A percentile compares a stretch with the other conserved stretches of the same genome.
These are phyloP conservation scores for Anoplolepis gracilipes DNA, from an alignment of 1,140 invertebrate genomes.

Conservation along the genomic window DNA sequence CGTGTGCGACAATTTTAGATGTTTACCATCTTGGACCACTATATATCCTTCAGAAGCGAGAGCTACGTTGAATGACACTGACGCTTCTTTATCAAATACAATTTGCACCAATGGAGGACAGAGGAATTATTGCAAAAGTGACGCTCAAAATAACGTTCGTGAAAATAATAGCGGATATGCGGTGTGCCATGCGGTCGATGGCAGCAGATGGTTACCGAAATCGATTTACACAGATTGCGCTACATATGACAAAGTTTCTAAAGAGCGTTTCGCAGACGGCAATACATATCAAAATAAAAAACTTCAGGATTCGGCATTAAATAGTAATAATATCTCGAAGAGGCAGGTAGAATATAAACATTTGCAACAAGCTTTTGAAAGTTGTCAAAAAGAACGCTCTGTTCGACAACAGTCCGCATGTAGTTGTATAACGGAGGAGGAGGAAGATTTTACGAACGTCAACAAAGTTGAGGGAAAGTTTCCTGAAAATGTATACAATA, in stretches of 20 bases:
- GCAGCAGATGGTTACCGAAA: constrained; percentile 38
- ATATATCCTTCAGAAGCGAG: constrained; percentile 24
- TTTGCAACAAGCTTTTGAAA: neutral
- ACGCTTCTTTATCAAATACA: constrained; percentile 32
- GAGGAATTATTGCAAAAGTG: neutral
- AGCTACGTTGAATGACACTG: neutral
- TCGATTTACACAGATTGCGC: neutral
- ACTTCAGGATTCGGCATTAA: neutral
- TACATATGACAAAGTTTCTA: neutral
- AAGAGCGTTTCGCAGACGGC: neutral
- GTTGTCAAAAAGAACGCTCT: neutral
- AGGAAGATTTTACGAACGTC: constrained; percentile 33
- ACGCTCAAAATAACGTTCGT: neutral
- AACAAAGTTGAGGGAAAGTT: neutral
- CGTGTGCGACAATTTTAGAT: constrained; percentile 5
- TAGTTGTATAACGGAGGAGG: constrained; percentile 60
- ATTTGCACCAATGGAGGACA: neutral
- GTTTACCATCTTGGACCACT: constrained; percentile 3
- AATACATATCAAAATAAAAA: constrained; percentile 40
- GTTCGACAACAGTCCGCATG: constrained; percentile 26
- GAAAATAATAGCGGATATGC: neutral
- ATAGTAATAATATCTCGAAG: neutral
- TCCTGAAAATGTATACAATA: neutral
- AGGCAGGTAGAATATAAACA: neutral
- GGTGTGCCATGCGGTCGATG: neutral